phyloP scores from a whole-genome alignment of 1,140 invertebrate genomes.

The Zaprionus nigranus region DNA sequence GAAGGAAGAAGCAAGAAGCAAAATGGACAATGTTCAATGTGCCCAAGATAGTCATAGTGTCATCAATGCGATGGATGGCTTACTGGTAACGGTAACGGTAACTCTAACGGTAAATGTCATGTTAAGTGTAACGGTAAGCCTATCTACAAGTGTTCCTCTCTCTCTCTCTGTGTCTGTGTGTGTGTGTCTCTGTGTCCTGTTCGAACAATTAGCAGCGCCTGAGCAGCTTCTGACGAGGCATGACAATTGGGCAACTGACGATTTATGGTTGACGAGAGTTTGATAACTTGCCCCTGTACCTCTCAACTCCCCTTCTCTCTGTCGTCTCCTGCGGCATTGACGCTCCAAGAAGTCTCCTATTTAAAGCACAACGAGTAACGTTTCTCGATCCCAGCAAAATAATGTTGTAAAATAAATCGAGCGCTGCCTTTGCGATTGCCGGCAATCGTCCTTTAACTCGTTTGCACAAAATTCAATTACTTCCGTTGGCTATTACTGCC shows the following conservation, averaged over 20 bases:
- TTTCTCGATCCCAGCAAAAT: slow-evolving; percentile 30
- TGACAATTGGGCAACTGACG: slow-evolving; percentile 52
- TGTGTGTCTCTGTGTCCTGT: slow-evolving; percentile 7
- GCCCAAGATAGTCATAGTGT: slow-evolving; percentile 25
- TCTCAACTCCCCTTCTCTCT: not conserved
- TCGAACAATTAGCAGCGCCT: slow-evolving; percentile 63
- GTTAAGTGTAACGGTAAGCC: slow-evolving; percentile 7
- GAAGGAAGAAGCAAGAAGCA: not conserved
- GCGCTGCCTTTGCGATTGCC: slow-evolving; percentile 50
- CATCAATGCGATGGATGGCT: slow-evolving; percentile 46
- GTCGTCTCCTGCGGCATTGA: not conserved
- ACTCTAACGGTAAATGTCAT: not conserved
- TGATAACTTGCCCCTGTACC: slow-evolving; percentile 25
- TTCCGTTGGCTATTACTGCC: slow-evolving; percentile 58
- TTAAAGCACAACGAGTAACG: not conserved
- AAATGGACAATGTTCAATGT: not conserved
- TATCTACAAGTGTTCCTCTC: slow-evolving; percentile 11
- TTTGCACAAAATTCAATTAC: slow-evolving; percentile 74
- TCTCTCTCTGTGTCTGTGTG: not conserved
- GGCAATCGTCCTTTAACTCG: slow-evolving; percentile 73
- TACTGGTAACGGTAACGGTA: not conserved
- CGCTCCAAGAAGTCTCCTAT: not conserved
- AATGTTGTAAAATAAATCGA: slow-evolving; percentile 72
- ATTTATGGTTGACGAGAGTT: slow-evolving; percentile 58
- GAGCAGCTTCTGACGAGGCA: slow-evolving; percentile 26